Evolutionary conservation across 2,888 invertebrate genomes (phyloP).

Genomic region (Ganaspis brasiliensis): DNA sequence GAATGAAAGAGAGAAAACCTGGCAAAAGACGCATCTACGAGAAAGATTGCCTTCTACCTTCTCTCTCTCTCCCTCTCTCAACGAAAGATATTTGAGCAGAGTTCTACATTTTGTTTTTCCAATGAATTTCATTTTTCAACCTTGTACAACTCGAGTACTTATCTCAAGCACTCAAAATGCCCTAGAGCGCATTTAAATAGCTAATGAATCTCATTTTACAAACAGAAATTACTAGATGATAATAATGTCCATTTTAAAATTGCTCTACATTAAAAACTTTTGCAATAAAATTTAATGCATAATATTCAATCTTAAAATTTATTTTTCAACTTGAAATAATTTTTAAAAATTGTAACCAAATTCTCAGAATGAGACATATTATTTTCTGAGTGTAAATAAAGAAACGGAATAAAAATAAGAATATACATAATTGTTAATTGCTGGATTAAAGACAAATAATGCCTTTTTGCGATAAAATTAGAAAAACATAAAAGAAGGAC

Average conservation of each 20-base stretch:
- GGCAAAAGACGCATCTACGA: slow-evolving; percentile 71
- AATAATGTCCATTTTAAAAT: too few species aligned
- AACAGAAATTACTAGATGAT: slow-evolving; percentile 1
- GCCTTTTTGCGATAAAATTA: slow-evolving; percentile 39
- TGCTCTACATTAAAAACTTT: neutral
- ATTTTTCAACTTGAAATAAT: too few species aligned
- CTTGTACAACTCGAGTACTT: slow-evolving; percentile 21
- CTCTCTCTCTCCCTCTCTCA: slow-evolving; percentile 31
- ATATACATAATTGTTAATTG: neutral
- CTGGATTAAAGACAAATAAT: slow-evolving; percentile 3
- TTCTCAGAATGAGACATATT: too few species aligned
- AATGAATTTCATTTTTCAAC: slow-evolving; percentile 29
- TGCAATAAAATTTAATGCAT: too few species aligned
- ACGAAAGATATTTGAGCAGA: slow-evolving; percentile 1
- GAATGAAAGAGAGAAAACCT: slow-evolving; percentile 58
- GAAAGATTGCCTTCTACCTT: slow-evolving; percentile 53
- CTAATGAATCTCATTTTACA: slow-evolving; percentile 34
- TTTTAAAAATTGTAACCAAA: too few species aligned
- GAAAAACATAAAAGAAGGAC: slow-evolving; percentile 33
- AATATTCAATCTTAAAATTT: too few species aligned
- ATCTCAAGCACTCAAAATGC: slow-evolving; percentile 27
- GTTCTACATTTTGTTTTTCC: slow-evolving; percentile 36
- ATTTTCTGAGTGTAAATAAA: too few species aligned
- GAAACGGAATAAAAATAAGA: neutral
- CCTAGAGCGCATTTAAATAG: slow-evolving; percentile 33